Base-by-base conservation (phyloP, 2,888 invertebrate species). In the Leptura quadrifasciata region DNA sequence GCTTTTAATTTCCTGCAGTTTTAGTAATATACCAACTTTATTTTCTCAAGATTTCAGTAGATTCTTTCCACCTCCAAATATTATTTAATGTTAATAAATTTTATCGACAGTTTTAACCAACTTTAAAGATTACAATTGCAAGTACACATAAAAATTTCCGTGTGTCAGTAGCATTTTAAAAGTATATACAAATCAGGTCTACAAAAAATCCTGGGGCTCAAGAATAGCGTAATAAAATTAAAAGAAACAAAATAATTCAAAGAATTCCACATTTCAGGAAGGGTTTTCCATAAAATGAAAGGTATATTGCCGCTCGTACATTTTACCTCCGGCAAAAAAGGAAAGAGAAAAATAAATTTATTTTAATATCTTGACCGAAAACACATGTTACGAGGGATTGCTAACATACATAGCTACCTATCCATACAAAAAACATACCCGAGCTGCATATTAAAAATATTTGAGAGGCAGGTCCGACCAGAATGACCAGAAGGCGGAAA, bases 291-390 rank as follows among this genome's bases (percentile, higher is more conserved):
- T 74, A 69, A 74, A 76, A 71, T 55, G 31, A 58, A 63, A 61
- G 57, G 24, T 31, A 65, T 27, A 72, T 69, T 73, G 61, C 58
- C 39, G 47, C 24, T 55, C 69, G 52, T 68, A 55, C 60, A 52
- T 71, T 72, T 60, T 61, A 74, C 20, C 60, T 65, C 61, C 67
- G 58, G 31, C 72, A 69, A 77, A 72, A 74, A 52, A 60, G 47
- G 68, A 69, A 76, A 74, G 55, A 69, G 72, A 64, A 71, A 76
- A 80, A 80, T 79, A 80, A 80, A 82, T 79, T 78, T 74, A 72
- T 79, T 80, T 79, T 80, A 80, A 82, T 80, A 79, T 80, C 79
- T 78, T 75, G 77, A 76, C 79, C 75, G 79, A 75, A 77, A 82
- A 80, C 78, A 77, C 76, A 69, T 78, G 78, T 78, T 78, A 71